Base-by-base conservation (phyloP, 1,140 invertebrate species). In the Anastrepha ludens region DNA sequence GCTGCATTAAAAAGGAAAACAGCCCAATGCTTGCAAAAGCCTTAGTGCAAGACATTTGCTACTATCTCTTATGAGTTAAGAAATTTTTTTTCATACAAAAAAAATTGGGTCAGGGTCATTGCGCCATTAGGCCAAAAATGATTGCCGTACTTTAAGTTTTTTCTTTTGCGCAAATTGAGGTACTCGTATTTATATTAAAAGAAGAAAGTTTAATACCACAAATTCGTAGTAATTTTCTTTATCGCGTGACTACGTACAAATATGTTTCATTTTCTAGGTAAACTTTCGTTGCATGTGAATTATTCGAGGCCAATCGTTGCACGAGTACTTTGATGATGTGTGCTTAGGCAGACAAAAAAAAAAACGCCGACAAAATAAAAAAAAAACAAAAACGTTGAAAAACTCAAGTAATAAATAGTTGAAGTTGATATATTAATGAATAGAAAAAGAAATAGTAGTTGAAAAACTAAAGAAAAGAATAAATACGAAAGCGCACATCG, bases 91-190 rank as follows among this genome's bases (percentile, higher is more conserved):
- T 29, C 29, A 29, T 29, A 29, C 29, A 29, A 29, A 29, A 29
- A 29, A 29, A 29, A 81, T 81, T 81, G 74, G 74, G 74, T 81
- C 74, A 81, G 74, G 74, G 74, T 55, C 74, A 81, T 29, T 20
- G 70, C 70, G 50, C 50, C 2, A 55, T 55, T 55, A 55, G 11
- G 50, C 29, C 29, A 29, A 29, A 29, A 29, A 29, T 55, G 11
- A 11, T 55, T 55, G 6, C 20, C 39, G 13, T 67, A 39, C 29
- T 65, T 39, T 41, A 39, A 39, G 11, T 67, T 67, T 67, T 67
- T 67, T 67, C n/a, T 47, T n/a, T 44, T 29, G 15, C 17, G 39
- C 47, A 17, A 44, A 74, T 74, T 47, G 67, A 44, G 17, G 67
- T 47, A 74, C 44, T 41, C 11, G 44, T 44, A n/a, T 11, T 74